phyloP scores from a whole-genome alignment of 2,888 invertebrate species.

The Ormyrus nitidulus region DNA sequence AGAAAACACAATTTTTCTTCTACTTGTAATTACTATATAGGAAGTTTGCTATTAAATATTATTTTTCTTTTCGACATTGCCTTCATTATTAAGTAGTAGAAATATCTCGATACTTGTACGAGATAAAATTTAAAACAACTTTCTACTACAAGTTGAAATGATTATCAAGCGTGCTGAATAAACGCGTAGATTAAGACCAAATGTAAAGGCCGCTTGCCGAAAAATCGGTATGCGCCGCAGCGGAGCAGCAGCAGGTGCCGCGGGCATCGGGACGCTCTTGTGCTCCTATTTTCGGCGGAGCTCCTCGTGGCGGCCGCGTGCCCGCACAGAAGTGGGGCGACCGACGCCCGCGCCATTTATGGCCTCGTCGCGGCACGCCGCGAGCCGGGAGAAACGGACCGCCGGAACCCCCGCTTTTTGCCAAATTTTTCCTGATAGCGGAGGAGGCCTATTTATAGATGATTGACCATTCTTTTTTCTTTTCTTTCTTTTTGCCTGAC shows the following conservation, averaged over 20 bases:
- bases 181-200: too few species aligned
- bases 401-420: constrained; percentile 56
- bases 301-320: constrained; percentile 61
- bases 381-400: constrained; percentile 46
- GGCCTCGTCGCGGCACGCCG: constrained; percentile 68
- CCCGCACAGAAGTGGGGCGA: constrained; percentile 64
- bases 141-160: too few species aligned
- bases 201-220: neutral
- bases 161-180: too few species aligned
- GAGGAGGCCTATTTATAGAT: neutral
- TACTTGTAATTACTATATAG: too few species aligned
- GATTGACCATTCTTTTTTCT: neutral
- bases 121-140: too few species aligned
- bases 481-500: neutral
- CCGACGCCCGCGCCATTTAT: constrained; percentile 75
- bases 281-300: constrained; percentile 73
- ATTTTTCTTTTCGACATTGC: too few species aligned
- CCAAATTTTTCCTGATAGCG: constrained; percentile 40
- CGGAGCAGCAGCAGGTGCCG: constrained; percentile 41
- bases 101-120: too few species aligned
- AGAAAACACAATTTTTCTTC: too few species aligned
- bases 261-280: constrained; percentile 61
- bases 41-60: too few species aligned
- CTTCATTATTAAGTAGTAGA: too few species aligned
- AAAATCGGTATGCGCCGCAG: constrained; percentile 55